Conservation (phyloP, 37 sponge, comb jelly and placozoan genomes). For the Bolinopsis microptera region DNA sequence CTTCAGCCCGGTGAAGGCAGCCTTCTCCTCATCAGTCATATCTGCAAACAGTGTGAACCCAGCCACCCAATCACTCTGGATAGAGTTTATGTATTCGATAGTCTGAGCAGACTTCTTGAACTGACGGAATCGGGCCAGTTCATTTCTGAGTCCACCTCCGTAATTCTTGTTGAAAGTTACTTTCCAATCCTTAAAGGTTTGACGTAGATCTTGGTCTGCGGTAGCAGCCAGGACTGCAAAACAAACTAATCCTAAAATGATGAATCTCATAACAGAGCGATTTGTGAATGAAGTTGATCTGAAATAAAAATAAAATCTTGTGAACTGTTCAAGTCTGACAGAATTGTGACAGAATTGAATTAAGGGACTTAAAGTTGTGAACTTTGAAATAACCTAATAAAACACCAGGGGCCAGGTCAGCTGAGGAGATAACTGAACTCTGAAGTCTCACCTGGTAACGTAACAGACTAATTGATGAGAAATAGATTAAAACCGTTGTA, state of each 20-base stretch:
- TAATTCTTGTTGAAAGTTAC: not conserved
- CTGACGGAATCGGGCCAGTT: not conserved
- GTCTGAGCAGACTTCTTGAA: not conserved
- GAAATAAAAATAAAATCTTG: no score
- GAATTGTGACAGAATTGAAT: not conserved
- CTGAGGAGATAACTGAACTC: no score
- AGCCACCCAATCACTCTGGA: slow-evolving; percentile 3
- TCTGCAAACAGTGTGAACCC: slow-evolving; percentile 1
- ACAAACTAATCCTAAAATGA: not conserved
- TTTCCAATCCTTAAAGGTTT: not conserved
- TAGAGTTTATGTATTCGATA: not conserved
- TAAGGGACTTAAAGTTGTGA: not conserved
- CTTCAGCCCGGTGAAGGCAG: not conserved
- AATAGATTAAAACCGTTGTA: not conserved
- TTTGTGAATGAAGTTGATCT: no score
- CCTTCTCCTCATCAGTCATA: not conserved
- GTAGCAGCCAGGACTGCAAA: not conserved
- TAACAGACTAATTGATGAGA: not conserved
- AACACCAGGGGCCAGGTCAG: no score
- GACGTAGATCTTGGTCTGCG: not conserved
- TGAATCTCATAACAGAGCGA: no score
- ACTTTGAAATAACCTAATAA: not conserved
- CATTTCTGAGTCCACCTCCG: not conserved
- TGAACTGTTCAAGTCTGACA: no score
- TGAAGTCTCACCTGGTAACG: no score